Evolutionary conservation across 2,113 vertebrate species (phyloP), one percentile per base, ranked within the genome.

Genomic region (Polyodon spathula): DNA sequence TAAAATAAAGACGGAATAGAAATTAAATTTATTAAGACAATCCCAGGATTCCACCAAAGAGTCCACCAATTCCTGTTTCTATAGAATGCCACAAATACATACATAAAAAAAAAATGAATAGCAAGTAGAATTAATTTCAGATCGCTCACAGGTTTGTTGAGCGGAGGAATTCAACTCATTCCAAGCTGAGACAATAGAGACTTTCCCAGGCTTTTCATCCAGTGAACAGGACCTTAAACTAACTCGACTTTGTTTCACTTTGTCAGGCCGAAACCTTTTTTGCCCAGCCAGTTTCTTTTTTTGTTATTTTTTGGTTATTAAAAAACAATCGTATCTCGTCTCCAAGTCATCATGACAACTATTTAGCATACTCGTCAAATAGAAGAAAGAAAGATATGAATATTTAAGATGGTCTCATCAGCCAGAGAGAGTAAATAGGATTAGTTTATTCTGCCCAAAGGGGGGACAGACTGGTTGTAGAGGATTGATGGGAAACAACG

Each of bases 301-400:
- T 79, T 70, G 59, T 64, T 67, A 68, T 70, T 80, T 67, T 55
- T 60, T 61, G 68, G 75, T 82, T 73, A 81, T 79, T 77, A 78
- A 80, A 43, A 81, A 68, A 84, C 72, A 78, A 75, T 69, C 75
- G 69, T 85, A 80, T 80, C 79, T 67, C 70, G 68, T 72, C 58
- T 78, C 77, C 81, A 84, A 81, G 71, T 79, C 75, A 75, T 83
- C 70, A 66, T 81, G 75, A 83, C 83, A 80, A 70, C 76, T 79
- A 80, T 83, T 84, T 80, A 78, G 73, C 78, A 83, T 82, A 81
- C 78, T 84, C 73, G 80, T 79, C 70, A 76, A 66, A 71, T 54
- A 59, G 58, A 68, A 81, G 79, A 27, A 27, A 27, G 27, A 27
- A 27, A 27, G 27, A 27, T 3, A 27, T 27, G 27, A 27, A 27